A percentile compares a stretch with the other conserved stretches of the same genome.
These are phyloP conservation scores for Drosophila mettleri DNA, from an alignment of 2,888 invertebrate species.

Conservation along the genomic window DNA sequence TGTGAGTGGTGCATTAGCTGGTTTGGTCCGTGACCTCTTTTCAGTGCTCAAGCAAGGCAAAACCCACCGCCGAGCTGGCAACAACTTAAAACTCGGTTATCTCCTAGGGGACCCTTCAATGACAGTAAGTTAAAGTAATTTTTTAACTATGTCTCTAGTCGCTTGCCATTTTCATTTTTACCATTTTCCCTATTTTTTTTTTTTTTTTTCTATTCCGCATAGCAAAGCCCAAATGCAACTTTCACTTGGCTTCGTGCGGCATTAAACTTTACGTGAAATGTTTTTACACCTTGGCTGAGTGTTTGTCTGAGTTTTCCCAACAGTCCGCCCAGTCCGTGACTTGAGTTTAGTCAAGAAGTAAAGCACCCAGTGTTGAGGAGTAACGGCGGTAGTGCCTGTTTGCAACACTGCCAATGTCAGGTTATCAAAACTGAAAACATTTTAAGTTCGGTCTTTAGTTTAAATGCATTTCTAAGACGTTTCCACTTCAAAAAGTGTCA, in stretches of 20 bases:
- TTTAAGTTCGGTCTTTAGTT: constrained; percentile 26
- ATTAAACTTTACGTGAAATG: constrained; percentile 60
- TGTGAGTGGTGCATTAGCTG: constrained; percentile 12
- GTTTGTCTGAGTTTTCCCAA: constrained; percentile 56
- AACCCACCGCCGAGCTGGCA: constrained; percentile 13
- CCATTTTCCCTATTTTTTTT: neutral
- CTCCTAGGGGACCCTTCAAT: constrained; percentile 63
- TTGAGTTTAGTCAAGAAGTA: constrained; percentile 2
- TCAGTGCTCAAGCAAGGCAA: constrained; percentile 37
- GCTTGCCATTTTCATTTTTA: constrained; percentile 2
- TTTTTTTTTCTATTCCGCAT: neutral
- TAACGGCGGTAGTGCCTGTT: neutral
- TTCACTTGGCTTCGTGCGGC: constrained; percentile 58
- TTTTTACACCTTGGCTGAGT: constrained; percentile 52
- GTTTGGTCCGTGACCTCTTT: constrained; percentile 56
- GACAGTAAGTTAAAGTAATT: constrained; percentile 74
- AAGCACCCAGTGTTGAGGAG: constrained; percentile 24
- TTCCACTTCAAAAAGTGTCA: constrained; percentile 26
- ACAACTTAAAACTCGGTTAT: constrained; percentile 44
- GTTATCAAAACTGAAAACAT: constrained; percentile 21
- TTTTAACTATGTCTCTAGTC: constrained; percentile 53
- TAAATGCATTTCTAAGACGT: constrained; percentile 48
- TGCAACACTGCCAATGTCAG: constrained; percentile 24
- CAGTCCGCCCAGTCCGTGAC: constrained; percentile 36
- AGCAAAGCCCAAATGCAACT: constrained; percentile 38